Evolutionary conservation across 2,113 vertebrate species (phyloP).

Genomic region (Burhinus bistriatus): DNA sequence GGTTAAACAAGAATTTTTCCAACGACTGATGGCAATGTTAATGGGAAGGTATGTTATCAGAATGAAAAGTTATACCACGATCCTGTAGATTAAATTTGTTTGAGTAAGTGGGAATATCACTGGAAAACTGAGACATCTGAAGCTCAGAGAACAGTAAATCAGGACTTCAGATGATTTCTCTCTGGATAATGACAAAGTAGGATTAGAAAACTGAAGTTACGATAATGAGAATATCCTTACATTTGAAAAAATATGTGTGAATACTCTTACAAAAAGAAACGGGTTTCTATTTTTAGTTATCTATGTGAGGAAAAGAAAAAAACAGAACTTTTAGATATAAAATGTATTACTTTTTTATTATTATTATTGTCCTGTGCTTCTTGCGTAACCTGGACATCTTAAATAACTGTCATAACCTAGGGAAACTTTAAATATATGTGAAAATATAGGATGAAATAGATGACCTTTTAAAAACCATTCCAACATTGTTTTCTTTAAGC

Average conservation of each 20-base stretch:
- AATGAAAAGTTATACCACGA: background rate
- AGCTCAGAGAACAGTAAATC: background rate
- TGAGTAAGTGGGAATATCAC: background rate
- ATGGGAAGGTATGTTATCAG: background rate
- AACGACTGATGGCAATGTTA: background rate
- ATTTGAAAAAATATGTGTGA: background rate
- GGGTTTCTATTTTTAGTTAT: background rate
- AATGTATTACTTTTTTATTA: background rate
- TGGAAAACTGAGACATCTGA: background rate
- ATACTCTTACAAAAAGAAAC: background rate
- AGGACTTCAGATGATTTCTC: background rate
- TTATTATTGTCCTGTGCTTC: background rate
- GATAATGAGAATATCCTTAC: background rate
- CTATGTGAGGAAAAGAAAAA: background rate
- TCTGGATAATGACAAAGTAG: background rate
- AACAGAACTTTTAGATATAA: background rate
- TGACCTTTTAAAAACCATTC: background rate
- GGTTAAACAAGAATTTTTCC: background rate
- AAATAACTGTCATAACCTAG: background rate
- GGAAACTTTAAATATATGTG: background rate
- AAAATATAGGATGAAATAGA: background rate
- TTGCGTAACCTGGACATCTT: background rate
- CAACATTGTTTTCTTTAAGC: background rate
- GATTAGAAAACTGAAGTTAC: background rate
- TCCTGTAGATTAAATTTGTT: background rate